phyloP scores from a whole-genome alignment of 1,140 invertebrate genomes.

The Contarinia nasturtii region DNA sequence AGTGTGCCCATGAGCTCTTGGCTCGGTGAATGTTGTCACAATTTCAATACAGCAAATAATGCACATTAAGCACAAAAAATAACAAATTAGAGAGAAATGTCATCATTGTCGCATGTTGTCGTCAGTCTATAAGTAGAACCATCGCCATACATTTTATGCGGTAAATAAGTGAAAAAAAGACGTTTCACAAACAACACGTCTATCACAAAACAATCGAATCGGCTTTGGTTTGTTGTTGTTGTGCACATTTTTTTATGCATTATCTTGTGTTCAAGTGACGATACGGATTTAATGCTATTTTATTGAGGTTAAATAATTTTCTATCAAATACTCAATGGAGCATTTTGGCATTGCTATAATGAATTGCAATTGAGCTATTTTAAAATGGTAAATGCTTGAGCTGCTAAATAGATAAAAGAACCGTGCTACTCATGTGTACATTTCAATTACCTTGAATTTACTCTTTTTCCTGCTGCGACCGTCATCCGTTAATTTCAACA shows the following conservation, averaged over 20 bases:
- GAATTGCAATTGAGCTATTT: not conserved
- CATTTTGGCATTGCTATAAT: not conserved
- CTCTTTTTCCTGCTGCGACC: not conserved
- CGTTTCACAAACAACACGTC: not conserved
- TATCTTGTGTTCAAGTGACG: not conserved
- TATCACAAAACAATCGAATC: not conserved
- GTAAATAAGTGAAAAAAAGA: not conserved
- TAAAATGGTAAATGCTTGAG: no score
- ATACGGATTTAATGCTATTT: not conserved
- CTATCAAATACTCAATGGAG: not conserved
- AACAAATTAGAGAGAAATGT: no score
- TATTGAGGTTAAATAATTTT: not conserved
- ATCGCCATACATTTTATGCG: not conserved
- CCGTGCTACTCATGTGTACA: not conserved
- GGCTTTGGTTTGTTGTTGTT: not conserved
- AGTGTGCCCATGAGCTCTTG: no score
- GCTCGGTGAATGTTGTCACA: no score
- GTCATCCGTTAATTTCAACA: not conserved
- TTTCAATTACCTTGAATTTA: not conserved
- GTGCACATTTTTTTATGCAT: not conserved
- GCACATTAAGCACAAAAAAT: no score
- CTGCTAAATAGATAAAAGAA: no score
- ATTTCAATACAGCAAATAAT: no score
- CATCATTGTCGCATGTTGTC: conserved; percentile 17
- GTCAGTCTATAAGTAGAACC: not conserved